Conservation (phyloP, 2,888 invertebrate genomes). For the Ypsolopha sequella region DNA sequence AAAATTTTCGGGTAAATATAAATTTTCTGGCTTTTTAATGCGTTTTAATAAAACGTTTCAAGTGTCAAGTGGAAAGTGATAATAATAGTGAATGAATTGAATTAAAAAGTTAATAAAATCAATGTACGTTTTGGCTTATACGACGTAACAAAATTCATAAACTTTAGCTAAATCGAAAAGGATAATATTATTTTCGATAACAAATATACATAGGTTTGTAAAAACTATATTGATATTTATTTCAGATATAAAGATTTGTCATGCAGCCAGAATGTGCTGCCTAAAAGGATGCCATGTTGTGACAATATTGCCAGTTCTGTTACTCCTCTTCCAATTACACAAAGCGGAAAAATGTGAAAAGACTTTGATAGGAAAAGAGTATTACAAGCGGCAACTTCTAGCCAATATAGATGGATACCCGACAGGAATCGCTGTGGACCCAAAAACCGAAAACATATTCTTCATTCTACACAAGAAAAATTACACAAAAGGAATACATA, state of each 20-base stretch:
- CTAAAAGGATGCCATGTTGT: conserved; percentile 9
- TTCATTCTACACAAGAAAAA: conserved; percentile 56
- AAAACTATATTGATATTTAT: background rate
- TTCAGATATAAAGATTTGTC: conserved; percentile 20
- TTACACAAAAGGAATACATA: conserved; percentile 53
- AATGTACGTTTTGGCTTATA: no score
- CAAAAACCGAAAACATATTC: conserved; percentile 50
- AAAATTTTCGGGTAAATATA: no score
- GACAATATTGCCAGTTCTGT: background rate
- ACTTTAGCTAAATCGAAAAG: no score
- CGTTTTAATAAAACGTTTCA: no score
- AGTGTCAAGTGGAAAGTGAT: no score
- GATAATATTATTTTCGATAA: no score
- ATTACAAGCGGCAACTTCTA: conserved; percentile 48
- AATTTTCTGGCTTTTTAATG: no score
- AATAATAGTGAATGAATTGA: no score
- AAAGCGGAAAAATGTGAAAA: conserved; percentile 45
- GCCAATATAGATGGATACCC: conserved; percentile 56
- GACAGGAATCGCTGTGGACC: conserved; percentile 47
- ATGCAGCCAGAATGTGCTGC: conserved; percentile 30
- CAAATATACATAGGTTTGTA: no score
- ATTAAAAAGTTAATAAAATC: no score
- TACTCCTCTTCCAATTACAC: conserved; percentile 13
- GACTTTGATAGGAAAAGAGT: conserved; percentile 47
- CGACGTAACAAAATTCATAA: no score